phyloP scores from a whole-genome alignment of 2,113 vertebrate genomes.

The Aythya baeri region DNA sequence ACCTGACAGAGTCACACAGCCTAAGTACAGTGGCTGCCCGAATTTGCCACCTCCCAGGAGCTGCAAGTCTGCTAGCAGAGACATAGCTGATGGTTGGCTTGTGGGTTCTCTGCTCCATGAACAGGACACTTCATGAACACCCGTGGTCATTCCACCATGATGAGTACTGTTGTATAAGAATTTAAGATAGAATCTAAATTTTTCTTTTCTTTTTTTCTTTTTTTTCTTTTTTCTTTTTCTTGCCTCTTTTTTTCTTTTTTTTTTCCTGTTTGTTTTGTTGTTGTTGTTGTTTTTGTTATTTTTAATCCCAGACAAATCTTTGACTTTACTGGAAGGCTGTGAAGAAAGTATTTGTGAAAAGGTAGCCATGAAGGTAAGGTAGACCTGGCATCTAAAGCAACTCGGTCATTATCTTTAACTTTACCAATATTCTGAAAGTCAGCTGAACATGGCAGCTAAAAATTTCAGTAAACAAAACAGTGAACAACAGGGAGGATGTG shows the following conservation, averaged over 20 bases:
- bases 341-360: background rate
- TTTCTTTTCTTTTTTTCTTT: too few species aligned
- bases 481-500: conserved; percentile 51
- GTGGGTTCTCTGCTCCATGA: background rate
- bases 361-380: background rate
- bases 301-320: background rate
- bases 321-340: background rate
- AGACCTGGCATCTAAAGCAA: background rate
- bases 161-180: background rate
- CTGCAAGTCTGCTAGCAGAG: background rate
- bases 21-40: too few species aligned
- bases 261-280: background rate
- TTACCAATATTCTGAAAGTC: conserved; percentile 45
- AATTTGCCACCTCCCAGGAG: background rate
- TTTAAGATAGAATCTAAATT: background rate
- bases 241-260: background rate
- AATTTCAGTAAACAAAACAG: conserved; percentile 45
- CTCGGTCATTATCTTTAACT: conserved; percentile 10
- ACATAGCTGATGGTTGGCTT: background rate
- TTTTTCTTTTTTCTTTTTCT: background rate
- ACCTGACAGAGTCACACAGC: background rate
- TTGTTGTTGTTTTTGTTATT: background rate
- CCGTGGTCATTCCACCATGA: background rate
- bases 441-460: conserved; percentile 3
- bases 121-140: background rate